Evolutionary conservation across 2,113 vertebrate genomes (phyloP).

Genomic region (Mugil cephalus): DNA sequence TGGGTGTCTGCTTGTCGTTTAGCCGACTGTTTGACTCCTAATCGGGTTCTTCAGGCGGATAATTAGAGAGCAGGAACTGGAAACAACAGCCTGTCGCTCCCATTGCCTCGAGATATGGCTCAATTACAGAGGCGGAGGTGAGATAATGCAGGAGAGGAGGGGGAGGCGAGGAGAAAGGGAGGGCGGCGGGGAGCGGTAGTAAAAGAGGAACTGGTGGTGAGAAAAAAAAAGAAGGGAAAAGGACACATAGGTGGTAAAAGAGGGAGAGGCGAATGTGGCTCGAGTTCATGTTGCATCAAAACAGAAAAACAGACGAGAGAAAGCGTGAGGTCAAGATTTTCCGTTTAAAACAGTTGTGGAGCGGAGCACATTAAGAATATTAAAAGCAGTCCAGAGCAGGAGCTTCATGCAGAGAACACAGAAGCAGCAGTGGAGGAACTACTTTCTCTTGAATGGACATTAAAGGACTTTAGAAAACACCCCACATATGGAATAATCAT

Average conservation of each 20-base stretch:
- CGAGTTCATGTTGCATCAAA: too few relatives aligned
- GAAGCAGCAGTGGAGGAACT: too few relatives aligned
- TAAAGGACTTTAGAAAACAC: too few relatives aligned
- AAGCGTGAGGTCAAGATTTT: too few relatives aligned
- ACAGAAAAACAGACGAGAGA: too few relatives aligned
- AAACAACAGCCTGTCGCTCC: conserved; percentile 49
- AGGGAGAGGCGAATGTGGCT: background rate
- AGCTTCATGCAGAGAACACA: too few relatives aligned
- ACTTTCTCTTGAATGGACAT: too few relatives aligned
- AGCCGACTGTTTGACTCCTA: conserved; percentile 11
- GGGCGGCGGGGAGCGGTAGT: background rate
- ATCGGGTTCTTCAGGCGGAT: conserved; percentile 10
- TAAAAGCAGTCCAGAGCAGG: too few relatives aligned
- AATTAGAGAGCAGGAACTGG: conserved; percentile 59
- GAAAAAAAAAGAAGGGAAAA: background rate
- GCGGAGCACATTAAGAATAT: too few relatives aligned
- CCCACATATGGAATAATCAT: too few relatives aligned
- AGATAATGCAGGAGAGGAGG: conserved; percentile 7
- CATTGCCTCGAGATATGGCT: conserved; percentile 9
- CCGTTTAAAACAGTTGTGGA: too few relatives aligned
- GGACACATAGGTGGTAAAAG: background rate
- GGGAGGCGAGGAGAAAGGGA: background rate
- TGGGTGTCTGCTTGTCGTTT: background rate
- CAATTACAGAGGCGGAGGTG: conserved; percentile 41
- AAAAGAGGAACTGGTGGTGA: background rate